Base-by-base conservation (phyloP, 1,140 invertebrate genomes). In the Ooceraea biroi region DNA sequence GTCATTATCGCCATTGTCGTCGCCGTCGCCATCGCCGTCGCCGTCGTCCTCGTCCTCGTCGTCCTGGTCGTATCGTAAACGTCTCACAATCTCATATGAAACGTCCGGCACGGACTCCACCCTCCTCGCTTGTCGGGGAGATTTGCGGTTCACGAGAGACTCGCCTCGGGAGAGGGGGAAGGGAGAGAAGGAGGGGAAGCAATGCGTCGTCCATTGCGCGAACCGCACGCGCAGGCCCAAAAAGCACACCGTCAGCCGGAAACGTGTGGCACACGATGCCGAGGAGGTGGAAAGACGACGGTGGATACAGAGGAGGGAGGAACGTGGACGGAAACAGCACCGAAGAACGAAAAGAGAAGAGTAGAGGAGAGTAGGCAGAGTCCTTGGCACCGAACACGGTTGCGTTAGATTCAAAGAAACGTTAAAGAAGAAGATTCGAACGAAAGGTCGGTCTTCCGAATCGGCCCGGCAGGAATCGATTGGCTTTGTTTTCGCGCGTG, bases 211-310 rank as follows among this genome's bases (percentile, higher is more conserved):
- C 65, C 87, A 69, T 25, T 46, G 68, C 55, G 58, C 30, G 68
- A 78, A 48, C 85, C 76, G 88, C 60, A n/a, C 60, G 84, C 82
- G 76, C 60, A 72, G 76, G 68, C 77, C 80, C 66, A 87, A 87
- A 85, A 78, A 85, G 88, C 86, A 68, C 82, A 87, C 88, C 85
- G 88, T 90, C 88, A 87, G 88, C 85, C 85, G 88, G 83, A 87
- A 90, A 66, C 83, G 57, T 87, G 78, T 87, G 85, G 76, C 66
- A 82, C 58, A 89, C 72, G 66, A 82, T 71, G 58, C 86, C 41
- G 41, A 61, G 71, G 65, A 85, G 58, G 48, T 52, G 73, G 74
- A 73, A 55, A 82, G 48, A 71, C 52, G 82, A 48, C 36, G 72
- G 61, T 22, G 44, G 41, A 27, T 19, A 36, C 25, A 17, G 58